Percentiles rank a stretch among this genome's conserved stretches.
Evolutionary conservation across 2,797 vertebrate genomes (phyloP).

Genomic region (Anguilla obscura): DNA sequence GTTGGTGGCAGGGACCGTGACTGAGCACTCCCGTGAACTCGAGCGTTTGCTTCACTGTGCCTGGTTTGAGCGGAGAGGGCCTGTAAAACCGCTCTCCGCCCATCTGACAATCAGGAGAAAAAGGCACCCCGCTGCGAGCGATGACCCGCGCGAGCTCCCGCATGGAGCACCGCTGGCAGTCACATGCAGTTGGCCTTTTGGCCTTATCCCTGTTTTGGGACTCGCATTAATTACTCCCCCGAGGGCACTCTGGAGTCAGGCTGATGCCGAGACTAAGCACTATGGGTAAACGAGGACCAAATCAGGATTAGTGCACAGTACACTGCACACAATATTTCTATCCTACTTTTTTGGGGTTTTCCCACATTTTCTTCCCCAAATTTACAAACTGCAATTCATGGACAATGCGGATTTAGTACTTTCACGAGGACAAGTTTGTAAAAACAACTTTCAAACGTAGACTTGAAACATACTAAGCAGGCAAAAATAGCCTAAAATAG

Average conservation of each 20-base stretch:
- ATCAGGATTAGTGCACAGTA: background rate
- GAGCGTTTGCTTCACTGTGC: background rate
- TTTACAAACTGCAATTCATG: background rate
- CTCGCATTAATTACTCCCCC: conserved; percentile 60
- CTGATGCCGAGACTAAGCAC: conserved; percentile 43
- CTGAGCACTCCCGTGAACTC: background rate
- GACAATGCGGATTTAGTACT: background rate
- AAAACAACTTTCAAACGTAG: background rate
- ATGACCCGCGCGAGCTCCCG: conserved; percentile 35
- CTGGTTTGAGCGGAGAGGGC: background rate
- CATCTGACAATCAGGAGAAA: background rate
- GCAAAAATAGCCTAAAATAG: background rate
- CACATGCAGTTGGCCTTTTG: conserved; percentile 56
- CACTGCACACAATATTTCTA: background rate
- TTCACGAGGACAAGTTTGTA: conserved; percentile 26
- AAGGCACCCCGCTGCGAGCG: conserved; percentile 14
- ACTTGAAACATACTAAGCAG: background rate
- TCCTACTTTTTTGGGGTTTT: background rate
- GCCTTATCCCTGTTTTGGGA: conserved; percentile 59
- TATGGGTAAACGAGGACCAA: conserved; percentile 30
- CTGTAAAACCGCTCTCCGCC: background rate
- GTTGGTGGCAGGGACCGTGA: background rate
- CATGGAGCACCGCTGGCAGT: conserved; percentile 50
- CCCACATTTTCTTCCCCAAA: background rate
- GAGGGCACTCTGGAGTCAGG: conserved; percentile 38